Percentiles rank a stretch among this genome's conserved stretches.
Evolutionary conservation across 2,113 vertebrate genomes (phyloP).

Genomic region (Triplophysa dalaica): DNA sequence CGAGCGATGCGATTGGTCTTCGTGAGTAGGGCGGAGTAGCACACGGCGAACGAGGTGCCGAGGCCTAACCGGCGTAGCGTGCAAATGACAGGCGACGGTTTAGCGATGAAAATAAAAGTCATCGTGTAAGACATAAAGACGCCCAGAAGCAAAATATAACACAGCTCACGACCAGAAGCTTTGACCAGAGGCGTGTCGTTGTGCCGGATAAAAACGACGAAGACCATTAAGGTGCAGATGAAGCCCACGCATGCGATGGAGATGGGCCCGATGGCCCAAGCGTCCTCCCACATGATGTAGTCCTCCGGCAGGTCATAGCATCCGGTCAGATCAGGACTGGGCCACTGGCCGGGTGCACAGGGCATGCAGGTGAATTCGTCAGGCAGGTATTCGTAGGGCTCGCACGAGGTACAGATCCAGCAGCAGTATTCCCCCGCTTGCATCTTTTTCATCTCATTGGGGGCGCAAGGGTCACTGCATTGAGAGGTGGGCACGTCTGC

Average conservation of each 20-base stretch:
- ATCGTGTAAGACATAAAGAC: slow-evolving; percentile 95
- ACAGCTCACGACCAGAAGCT: slow-evolving; percentile 93
- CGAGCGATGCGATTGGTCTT: slow-evolving; percentile 98
- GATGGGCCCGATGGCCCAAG: slow-evolving; percentile 97
- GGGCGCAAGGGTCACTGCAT: slow-evolving; percentile 95
- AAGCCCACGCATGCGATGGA: slow-evolving; percentile 94
- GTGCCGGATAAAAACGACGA: slow-evolving; percentile 90
- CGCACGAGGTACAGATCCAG: slow-evolving; percentile 98
- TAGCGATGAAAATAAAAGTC: slow-evolving; percentile 98
- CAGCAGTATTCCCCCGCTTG: slow-evolving; percentile 98
- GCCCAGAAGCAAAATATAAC: slow-evolving; percentile 92
- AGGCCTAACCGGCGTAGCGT: slow-evolving; percentile 89
- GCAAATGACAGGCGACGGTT: slow-evolving; percentile 92
- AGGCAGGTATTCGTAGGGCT: slow-evolving; percentile 88
- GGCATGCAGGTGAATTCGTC: slow-evolving; percentile 95
- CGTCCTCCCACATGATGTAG: slow-evolving; percentile 98
- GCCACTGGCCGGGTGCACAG: slow-evolving; percentile 92
- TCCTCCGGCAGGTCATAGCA: slow-evolving; percentile 96
- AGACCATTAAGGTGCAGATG: slow-evolving; percentile 87
- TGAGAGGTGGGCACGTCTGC: slow-evolving; percentile 86
- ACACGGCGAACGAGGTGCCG: slow-evolving; percentile 94
- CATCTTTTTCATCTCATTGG: slow-evolving; percentile 99
- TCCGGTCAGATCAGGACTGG: slow-evolving; percentile 83
- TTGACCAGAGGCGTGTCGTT: slow-evolving; percentile 95
- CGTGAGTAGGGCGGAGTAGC: slow-evolving; percentile 95